Percentiles rank a stretch among this genome's conserved stretches.
phyloP scores from a whole-genome alignment of 2,888 invertebrate species.

The Dusona sp. region DNA sequence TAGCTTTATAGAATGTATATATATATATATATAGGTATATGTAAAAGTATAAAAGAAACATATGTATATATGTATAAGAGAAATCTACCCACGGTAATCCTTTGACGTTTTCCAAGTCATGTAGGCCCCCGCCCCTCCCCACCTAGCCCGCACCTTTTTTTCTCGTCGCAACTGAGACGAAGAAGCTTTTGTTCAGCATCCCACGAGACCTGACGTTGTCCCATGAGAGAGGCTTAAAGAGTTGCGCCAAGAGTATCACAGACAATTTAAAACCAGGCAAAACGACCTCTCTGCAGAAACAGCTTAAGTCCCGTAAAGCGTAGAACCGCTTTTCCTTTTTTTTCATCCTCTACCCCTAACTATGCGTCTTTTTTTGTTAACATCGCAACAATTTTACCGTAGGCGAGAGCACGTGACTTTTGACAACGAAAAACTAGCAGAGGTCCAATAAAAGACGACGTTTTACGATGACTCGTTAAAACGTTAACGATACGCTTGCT shows the following conservation, averaged over 20 bases:
- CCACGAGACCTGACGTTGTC: constrained; percentile 75
- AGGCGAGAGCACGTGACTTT: constrained; percentile 31
- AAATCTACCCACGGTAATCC: constrained; percentile 76
- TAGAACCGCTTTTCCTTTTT: constrained; percentile 47
- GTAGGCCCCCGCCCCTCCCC: constrained; percentile 55
- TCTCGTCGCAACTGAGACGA: constrained; percentile 41
- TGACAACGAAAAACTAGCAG: constrained; percentile 39
- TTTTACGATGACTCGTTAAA: constrained; percentile 65
- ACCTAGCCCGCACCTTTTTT: constrained; percentile 13
- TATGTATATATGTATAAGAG: not conserved
- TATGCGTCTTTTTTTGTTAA: constrained; percentile 13
- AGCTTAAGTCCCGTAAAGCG: constrained; percentile 53
- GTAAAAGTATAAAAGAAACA: constrained; percentile 3
- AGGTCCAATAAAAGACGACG: constrained; percentile 52
- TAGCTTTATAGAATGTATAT: constrained; percentile 5
- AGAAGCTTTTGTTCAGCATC: constrained; percentile 74
- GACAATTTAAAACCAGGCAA: constrained; percentile 45
- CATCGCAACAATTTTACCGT: constrained; percentile 27
- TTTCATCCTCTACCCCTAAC: not conserved
- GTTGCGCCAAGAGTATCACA: constrained; percentile 69
- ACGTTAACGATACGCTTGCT: constrained; percentile 41
- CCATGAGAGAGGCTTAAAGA: constrained; percentile 80
- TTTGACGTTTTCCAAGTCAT: constrained; percentile 80
- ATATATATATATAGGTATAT: constrained; percentile 7
- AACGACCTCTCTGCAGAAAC: constrained; percentile 39